These are phyloP conservation scores for Caenorhabditis auriculariae DNA, from an alignment of 2,888 invertebrate species.

Conservation along the genomic window DNA sequence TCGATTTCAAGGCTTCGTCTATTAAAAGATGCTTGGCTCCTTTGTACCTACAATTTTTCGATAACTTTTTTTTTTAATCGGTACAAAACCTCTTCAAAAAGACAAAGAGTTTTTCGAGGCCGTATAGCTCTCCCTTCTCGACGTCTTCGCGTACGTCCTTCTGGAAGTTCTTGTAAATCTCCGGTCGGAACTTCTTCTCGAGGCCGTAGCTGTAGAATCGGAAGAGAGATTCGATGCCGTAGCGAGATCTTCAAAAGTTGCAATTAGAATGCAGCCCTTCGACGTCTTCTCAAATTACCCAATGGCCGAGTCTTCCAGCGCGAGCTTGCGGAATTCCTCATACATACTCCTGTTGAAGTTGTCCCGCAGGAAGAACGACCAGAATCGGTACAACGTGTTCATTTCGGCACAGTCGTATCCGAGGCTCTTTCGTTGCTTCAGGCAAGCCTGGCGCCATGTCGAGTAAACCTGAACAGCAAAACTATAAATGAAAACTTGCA, in stretches of 20 bases:
- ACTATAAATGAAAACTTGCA: too few relatives aligned
- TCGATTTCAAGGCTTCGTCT: conserved; percentile 64
- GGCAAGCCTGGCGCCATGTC: conserved; percentile 89
- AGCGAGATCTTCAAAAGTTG: conserved; percentile 57
- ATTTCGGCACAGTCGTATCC: conserved; percentile 96
- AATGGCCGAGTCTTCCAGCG: conserved; percentile 86
- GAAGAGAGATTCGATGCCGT: conserved; percentile 77
- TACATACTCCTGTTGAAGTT: conserved; percentile 98
- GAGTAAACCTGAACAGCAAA: conserved; percentile 75
- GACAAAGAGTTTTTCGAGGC: conserved; percentile 98
- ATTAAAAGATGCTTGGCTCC: conserved; percentile 28
- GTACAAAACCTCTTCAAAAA: conserved; percentile 75
- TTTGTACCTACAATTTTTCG: background rate
- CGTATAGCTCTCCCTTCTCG: conserved; percentile 82
- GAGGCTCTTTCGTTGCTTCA: conserved; percentile 88
- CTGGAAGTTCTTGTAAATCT: conserved; percentile 93
- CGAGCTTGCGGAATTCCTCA: conserved; percentile 85
- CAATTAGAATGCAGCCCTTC: background rate
- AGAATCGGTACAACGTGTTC: conserved; percentile 98
- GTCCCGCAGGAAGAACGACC: conserved; percentile 98
- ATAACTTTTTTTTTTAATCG: background rate
- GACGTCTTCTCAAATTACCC: conserved; percentile 76
- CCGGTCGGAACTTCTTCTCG: conserved; percentile 91
- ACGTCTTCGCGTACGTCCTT: conserved; percentile 64
- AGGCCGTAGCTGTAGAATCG: conserved; percentile 96